These are phyloP conservation scores for Ormyrus nitidulus DNA, from an alignment of 2,888 invertebrate genomes.

Conservation along the genomic window DNA sequence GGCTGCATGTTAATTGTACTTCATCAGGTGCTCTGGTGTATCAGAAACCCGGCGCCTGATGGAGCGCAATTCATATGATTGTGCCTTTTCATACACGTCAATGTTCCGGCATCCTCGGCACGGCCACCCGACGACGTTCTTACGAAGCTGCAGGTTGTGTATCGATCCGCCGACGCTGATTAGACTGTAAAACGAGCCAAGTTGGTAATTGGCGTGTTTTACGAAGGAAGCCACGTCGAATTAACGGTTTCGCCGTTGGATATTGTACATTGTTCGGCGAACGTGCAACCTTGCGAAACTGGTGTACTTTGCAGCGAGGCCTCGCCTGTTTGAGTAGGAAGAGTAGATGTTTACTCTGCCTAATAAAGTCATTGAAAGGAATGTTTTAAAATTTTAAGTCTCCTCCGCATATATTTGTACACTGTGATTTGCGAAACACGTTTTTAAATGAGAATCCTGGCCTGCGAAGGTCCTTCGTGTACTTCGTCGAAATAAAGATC, in stretches of 20 bases:
- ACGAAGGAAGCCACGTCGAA: too few relatives aligned
- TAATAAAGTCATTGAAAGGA: slow-evolving; percentile 19
- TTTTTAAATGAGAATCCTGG: too few relatives aligned
- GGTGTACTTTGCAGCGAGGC: background rate
- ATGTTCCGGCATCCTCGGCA: too few relatives aligned
- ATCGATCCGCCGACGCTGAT: too few relatives aligned
- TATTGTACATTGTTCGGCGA: background rate
- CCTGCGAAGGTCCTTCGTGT: too few relatives aligned
- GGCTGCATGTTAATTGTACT: slow-evolving; percentile 99
- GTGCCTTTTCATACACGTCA: slow-evolving; percentile 65
- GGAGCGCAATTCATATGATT: slow-evolving; percentile 97
- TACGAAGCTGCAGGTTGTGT: background rate
- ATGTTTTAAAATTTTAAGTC: slow-evolving; percentile 29
- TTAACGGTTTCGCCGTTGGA: too few relatives aligned
- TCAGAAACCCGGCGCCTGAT: slow-evolving; percentile 96
- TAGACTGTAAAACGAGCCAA: too few relatives aligned
- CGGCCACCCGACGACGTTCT: background rate
- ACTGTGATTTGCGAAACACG: too few relatives aligned
- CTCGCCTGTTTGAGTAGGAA: slow-evolving; percentile 19
- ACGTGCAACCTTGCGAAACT: slow-evolving; percentile 22
- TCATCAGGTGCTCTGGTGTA: slow-evolving; percentile 99
- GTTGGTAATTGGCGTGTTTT: too few relatives aligned
- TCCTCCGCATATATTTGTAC: background rate
- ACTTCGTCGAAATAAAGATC: too few relatives aligned
- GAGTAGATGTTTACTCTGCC: slow-evolving; percentile 8